Evolutionary conservation across 2,113 vertebrate species (phyloP), one percentile per base, ranked within the genome.

Genomic region (Leptobrachium ailaonicum): DNA sequence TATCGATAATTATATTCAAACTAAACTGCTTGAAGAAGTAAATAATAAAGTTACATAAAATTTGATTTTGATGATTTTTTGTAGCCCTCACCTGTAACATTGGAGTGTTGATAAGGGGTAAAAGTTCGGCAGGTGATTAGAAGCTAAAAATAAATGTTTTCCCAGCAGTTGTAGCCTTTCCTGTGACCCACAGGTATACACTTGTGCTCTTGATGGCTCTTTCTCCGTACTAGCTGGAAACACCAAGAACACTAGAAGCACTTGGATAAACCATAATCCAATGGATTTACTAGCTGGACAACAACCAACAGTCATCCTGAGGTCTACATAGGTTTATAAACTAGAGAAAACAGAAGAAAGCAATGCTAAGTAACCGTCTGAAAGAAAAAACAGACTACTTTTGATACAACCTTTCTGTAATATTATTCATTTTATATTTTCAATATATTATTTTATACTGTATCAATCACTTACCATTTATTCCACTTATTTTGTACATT

Each of bases 171-270:
- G 7, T 3, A 77, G 50, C 54, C 47, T 58, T 69, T 6, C 6
- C 40, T 45, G 6, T 10, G 20, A 71, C 8, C 32, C 40, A 2
- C 42, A 63, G 20, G 20, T 44, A 72, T 71, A 64, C 12, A 63
- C 12, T 41, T 13, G 3, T n/a, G 41, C 63, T 64, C 60, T 68
- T 42, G 44, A 12, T 71, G 60, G 47, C 0, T 71, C 43, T 50
- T 72, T 79, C 14, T 71, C 66, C 45, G 69, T 71, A 47, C n/a
- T 20, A 50, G 62, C 45, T 71, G 77, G 77, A 79, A 71, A 64
- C 9, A 64, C 43, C 58, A 79, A 32, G 45, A 72, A 53, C 60
- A 72, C 45, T 7, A 53, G 32, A 54, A 79, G 60, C 45, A 79
- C 2, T 2, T 53, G 32, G 44, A 72, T n/a, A 47, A 79, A 64